phyloP scores from a whole-genome alignment of 2,888 invertebrate genomes.

The Junonia oenone region DNA sequence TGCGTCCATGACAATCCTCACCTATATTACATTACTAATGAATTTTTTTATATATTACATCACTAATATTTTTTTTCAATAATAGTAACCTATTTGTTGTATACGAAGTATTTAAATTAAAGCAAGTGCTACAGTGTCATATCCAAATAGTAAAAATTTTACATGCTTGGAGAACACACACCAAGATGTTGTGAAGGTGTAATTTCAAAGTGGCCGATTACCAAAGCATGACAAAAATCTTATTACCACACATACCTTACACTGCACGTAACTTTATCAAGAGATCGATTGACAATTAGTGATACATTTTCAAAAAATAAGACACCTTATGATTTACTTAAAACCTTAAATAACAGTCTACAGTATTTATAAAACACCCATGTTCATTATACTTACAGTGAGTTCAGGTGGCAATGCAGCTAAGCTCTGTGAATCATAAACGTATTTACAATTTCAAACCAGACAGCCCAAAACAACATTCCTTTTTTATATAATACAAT shows the following conservation, averaged over 20 bases:
- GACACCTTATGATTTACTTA: neutral
- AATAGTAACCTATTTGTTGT: too few species aligned
- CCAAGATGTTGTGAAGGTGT: neutral
- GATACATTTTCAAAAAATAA: neutral
- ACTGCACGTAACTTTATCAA: too few species aligned
- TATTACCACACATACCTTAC: too few species aligned
- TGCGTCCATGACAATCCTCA: constrained; percentile 95
- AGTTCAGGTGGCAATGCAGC: constrained; percentile 88
- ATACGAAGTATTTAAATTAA: neutral
- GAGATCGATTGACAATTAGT: too few species aligned
- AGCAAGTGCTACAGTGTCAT: neutral
- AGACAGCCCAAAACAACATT: constrained; percentile 22
- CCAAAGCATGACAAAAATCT: too few species aligned
- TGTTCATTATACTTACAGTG: constrained; percentile 83
- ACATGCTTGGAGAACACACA: neutral
- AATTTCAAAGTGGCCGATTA: neutral
- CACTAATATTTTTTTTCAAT: neutral
- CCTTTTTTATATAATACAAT: constrained; percentile 13
- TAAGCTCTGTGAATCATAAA: constrained; percentile 87
- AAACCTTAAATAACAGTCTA: neutral
- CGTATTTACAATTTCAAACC: constrained; percentile 68
- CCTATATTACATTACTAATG: constrained; percentile 74
- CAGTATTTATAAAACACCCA: constrained; percentile 1
- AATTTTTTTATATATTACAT: neutral
- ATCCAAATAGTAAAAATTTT: neutral